Base-by-base conservation (phyloP, 2,888 invertebrate genomes). In the Amblyjoppa fuscipennis region DNA sequence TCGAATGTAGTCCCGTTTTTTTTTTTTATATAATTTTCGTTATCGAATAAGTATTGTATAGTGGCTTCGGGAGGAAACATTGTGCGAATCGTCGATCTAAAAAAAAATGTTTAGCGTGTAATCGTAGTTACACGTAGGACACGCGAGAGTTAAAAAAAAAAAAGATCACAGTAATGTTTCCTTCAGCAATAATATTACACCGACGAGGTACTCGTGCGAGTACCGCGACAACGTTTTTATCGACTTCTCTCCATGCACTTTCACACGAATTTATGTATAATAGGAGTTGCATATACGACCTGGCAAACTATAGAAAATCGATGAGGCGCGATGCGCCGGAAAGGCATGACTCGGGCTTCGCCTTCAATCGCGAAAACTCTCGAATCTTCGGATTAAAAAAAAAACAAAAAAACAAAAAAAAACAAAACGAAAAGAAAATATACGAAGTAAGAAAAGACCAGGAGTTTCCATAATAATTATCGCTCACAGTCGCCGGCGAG, bases 181-280 rank as follows among this genome's bases (percentile, higher is more conserved):
- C 56, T 82, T 74, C 78, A 78, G 81, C 81, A 79, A 85, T 85
- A 78, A 85, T 66, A 68, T 49, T 11, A 25, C 11, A 11, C 59
- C 41, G 45, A 61, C 68, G 68, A 61, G 53, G 78, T 56, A 56
- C n/a, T 45, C 73, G 41, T 31, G 74, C 61, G 56, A 31, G 71
- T 53, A 31, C 64, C 49, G 78, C 73, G 45, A 66, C 20, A 49
- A 66, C 66, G 77, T 84, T 73, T 85, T 75, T 71, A 64, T 76
- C 80, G 66, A 71, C 41, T 81, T 81, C 61, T 80, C 61, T 80
- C 61, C 73, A 74, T 76, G 84, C 76, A 84, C 81, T 81, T 74
- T 74, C 74, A 75, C 84, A 74, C 69, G 77, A 82, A 78, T 85
- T 71, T 79, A 78, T 80, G 83, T 80, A 84, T 70, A 68, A 71